Conservation (phyloP, 2,888 invertebrate genomes). For the Teleogryllus oceanicus region DNA sequence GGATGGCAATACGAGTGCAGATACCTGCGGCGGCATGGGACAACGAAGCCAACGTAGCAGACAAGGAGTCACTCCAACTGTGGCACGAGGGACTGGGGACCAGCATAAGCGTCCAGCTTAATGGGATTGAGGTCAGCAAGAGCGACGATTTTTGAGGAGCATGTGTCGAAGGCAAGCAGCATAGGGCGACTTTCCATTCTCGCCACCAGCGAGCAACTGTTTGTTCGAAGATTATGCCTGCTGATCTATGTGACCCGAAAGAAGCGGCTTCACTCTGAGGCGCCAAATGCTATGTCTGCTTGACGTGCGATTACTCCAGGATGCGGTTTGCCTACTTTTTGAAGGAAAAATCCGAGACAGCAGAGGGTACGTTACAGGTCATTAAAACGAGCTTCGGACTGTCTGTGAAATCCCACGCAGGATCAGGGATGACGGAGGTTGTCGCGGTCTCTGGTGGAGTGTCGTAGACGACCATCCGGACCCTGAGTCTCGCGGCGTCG, state of each 20-base stretch:
- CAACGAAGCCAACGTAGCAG: too few relatives aligned
- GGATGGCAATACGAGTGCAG: too few relatives aligned
- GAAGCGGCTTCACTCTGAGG: conserved; percentile 39
- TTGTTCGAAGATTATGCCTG: conserved; percentile 40
- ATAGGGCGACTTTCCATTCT: too few relatives aligned
- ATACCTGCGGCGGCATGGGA: too few relatives aligned
- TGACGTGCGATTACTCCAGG: conserved; percentile 41
- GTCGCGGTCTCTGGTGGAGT: too few relatives aligned
- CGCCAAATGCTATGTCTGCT: conserved; percentile 40
- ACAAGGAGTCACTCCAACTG: conserved; percentile 34
- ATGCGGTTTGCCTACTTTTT: conserved; percentile 41
- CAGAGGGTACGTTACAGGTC: too few relatives aligned
- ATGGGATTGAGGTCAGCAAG: conserved; percentile 34
- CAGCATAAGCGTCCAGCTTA: conserved; percentile 36
- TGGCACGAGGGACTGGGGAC: conserved; percentile 40
- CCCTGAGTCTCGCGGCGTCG: too few relatives aligned
- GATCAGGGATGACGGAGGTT: too few relatives aligned
- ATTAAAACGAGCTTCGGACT: too few relatives aligned
- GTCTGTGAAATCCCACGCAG: too few relatives aligned
- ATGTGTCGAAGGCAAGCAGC: conserved; percentile 39
- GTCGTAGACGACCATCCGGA: too few relatives aligned
- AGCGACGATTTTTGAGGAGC: conserved; percentile 38
- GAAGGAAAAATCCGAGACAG: too few relatives aligned
- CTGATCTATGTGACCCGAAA: conserved; percentile 40
- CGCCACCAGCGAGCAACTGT: conserved; percentile 32